These are phyloP conservation scores for Nesidiocoris tenuis DNA, from an alignment of 2,888 invertebrate genomes.

Conservation along the genomic window DNA sequence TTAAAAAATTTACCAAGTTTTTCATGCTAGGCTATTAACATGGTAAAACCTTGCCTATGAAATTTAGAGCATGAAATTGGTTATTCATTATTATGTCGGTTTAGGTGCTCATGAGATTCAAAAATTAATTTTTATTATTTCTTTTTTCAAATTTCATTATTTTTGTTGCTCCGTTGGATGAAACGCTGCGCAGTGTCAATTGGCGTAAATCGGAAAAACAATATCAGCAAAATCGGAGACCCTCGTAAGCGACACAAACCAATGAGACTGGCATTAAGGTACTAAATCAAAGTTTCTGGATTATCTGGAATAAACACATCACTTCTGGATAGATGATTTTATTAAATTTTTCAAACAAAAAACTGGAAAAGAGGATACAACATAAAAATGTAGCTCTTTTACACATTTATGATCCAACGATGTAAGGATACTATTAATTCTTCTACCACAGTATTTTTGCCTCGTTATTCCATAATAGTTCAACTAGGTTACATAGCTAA, in stretches of 20 bases:
- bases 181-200: too few species aligned
- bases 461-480: constrained; percentile 35
- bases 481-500: constrained; percentile 37
- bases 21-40: too few species aligned
- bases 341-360: constrained; percentile 39
- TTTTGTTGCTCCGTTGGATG: too few species aligned
- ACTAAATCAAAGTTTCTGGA: background rate
- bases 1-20: too few species aligned
- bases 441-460: constrained; percentile 41
- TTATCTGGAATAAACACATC: too few species aligned
- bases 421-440: constrained; percentile 26
- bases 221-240: too few species aligned
- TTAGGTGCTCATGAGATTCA: background rate
- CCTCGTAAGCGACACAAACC: too few species aligned
- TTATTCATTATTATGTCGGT: background rate
- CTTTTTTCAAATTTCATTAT: background rate
- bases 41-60: too few species aligned
- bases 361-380: constrained; percentile 40
- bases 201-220: too few species aligned
- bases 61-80: too few species aligned
- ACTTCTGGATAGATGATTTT: constrained; percentile 44
- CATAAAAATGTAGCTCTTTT: constrained; percentile 43
- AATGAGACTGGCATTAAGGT: too few species aligned
- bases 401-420: constrained; percentile 32
- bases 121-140: background rate